phyloP scores from a whole-genome alignment of 2,113 vertebrate species.

The Sinocyclocheilus anshuiensis region DNA sequence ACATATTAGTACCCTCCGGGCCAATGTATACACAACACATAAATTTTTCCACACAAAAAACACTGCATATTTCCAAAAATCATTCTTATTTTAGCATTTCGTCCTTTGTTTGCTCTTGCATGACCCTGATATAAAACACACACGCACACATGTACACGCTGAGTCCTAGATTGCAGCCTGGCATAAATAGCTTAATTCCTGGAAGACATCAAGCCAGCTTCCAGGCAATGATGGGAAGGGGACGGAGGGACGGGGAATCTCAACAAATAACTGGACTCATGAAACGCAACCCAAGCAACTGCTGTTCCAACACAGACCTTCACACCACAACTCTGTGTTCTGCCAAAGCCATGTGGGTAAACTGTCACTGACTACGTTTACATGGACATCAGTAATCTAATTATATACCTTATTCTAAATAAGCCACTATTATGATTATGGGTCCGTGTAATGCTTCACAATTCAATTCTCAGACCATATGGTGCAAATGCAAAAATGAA shows the following conservation, averaged over 20 bases:
- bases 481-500: too few relatives aligned
- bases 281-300: constrained; percentile 51
- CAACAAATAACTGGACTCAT: constrained; percentile 69
- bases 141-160: constrained; percentile 44
- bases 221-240: constrained; percentile 63
- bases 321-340: constrained; percentile 14
- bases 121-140: constrained; percentile 42
- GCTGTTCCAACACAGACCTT: neutral
- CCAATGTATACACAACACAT: neutral
- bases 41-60: neutral
- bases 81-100: neutral
- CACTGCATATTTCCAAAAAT: neutral
- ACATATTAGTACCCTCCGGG: neutral
- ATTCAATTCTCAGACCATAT: too few relatives aligned
- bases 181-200: constrained; percentile 75
- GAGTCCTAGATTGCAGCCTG: constrained; percentile 41
- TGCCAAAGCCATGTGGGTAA: neutral
- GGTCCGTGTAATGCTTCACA: too few relatives aligned
- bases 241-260: constrained; percentile 1
- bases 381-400: too few relatives aligned
- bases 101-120: neutral
- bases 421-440: too few relatives aligned
- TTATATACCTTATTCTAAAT: too few relatives aligned
- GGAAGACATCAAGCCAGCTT: constrained; percentile 65
- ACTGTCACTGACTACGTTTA: neutral